Base-by-base conservation (phyloP, 2,113 vertebrate species). In the Melanerpes aurifrons region DNA sequence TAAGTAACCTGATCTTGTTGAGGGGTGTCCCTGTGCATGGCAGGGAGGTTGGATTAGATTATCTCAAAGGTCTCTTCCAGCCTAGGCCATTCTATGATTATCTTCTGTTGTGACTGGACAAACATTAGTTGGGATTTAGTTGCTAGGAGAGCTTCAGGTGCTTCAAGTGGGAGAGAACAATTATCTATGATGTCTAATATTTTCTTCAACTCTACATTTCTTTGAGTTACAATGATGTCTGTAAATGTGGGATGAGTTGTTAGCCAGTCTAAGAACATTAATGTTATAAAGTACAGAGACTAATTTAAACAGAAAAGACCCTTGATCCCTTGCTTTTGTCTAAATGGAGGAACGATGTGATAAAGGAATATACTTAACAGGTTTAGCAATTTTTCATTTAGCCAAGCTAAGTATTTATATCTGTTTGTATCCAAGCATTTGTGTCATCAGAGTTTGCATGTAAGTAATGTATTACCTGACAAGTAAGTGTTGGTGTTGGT, bases 321-420 rank as follows among this genome's bases (percentile, higher is more conserved):
- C 68, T 96, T 96, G 87, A 92, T 96, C 14, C 15, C 21, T 82
- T 92, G 12, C 70, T 57, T 53, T 35, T 80, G 11, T 70, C 58
- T 93, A 79, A 95, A 91, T 91, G 45, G 56, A 94, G 86, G 95
- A 83, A 73, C 35, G 59, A 15, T 28, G 5, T 56, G 54, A 47
- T 90, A 57, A 90, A 87, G 88, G 69, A 64, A 37, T 69, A 83
- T 50, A 59, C 6, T 87, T 93, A 29, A 70, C 10, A 76, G 26
- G 10, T 87, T 35, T 66, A 75, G 48, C n/a, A 77, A 31, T 85
- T 91, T 85, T 37, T 37, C 37, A 37, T 37, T 37, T 37, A 37
- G 11, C 31, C 61, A 73, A 87, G 19, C 37, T 64, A 47, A 13
- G 58, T 20, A 31, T 67, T 76, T 35, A 32, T 77, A 11, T 83